Evolutionary conservation across 2,113 vertebrate genomes (phyloP).

Genomic region (Polypterus bichir): DNA sequence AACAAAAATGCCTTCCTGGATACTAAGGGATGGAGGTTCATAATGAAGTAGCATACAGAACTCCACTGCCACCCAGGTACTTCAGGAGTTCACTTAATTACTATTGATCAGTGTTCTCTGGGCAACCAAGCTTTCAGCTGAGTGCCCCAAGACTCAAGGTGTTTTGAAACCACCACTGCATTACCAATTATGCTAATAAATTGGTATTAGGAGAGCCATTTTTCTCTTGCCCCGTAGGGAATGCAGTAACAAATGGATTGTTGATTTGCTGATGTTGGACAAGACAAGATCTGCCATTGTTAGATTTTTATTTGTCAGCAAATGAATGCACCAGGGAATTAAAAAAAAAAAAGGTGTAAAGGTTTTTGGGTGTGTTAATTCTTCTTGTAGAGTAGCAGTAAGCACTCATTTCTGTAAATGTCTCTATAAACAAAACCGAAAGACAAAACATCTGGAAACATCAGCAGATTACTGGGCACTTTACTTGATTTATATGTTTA

Average conservation of each 20-base stretch:
- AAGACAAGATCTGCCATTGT: conserved; percentile 20
- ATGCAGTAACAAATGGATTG: conserved; percentile 21
- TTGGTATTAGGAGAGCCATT: conserved; percentile 30
- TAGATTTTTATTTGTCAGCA: conserved; percentile 23
- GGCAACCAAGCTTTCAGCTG: conserved; percentile 37
- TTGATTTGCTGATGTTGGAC: conserved; percentile 27
- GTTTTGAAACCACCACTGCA: conserved; percentile 27
- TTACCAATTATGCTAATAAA: conserved; percentile 43
- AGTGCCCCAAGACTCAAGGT: conserved; percentile 33
- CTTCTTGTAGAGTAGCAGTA: background rate
- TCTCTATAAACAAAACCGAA: background rate
- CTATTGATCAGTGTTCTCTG: conserved; percentile 40
- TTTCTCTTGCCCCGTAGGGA: conserved; percentile 21
- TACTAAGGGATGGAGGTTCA: conserved; percentile 30
- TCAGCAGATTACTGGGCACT: background rate
- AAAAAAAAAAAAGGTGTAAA: background rate
- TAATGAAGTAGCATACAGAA: conserved; percentile 36
- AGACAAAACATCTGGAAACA: background rate
- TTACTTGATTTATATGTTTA: conserved; percentile 5
- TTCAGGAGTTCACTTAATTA: conserved; percentile 48
- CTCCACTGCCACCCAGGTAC: conserved; percentile 32
- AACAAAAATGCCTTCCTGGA: conserved; percentile 26
- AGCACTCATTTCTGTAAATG: conserved; percentile 3
- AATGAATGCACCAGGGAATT: conserved; percentile 19
- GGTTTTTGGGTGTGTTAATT: background rate